Percentiles rank a stretch among this genome's conserved stretches.
Conservation (phyloP, 2,797 vertebrate genomes). For the Botia almorhae region DNA sequence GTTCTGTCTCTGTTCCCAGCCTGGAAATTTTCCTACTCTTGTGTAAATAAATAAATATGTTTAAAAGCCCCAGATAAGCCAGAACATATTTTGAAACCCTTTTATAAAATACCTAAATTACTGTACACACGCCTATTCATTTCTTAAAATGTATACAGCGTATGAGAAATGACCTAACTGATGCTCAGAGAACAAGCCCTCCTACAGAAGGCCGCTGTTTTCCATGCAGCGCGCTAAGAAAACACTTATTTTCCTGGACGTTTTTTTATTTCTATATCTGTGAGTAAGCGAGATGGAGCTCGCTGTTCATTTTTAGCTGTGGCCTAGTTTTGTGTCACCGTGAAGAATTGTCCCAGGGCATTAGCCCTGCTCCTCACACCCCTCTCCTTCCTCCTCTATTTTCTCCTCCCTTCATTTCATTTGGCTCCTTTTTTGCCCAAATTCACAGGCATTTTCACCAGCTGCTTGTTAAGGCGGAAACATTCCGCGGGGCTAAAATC, state of each 20-base stretch:
- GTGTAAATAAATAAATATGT: not conserved
- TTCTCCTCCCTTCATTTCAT: not conserved
- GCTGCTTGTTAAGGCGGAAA: not conserved
- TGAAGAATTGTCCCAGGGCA: constrained; percentile 52
- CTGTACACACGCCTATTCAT: no score
- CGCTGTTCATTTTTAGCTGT: constrained; percentile 53
- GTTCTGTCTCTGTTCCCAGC: no score
- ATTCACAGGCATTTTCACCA: constrained; percentile 12
- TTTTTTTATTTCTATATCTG: constrained; percentile 22
- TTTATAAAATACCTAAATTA: no score
- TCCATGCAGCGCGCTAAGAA: constrained; percentile 6
- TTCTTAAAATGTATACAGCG: no score
- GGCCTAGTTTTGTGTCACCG: constrained; percentile 55
- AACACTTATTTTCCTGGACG: constrained; percentile 41
- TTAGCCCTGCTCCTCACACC: constrained; percentile 39
- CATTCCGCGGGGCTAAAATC: not conserved
- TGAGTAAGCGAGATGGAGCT: constrained; percentile 40
- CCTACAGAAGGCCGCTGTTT: not conserved
- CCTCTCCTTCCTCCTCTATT: constrained; percentile 15
- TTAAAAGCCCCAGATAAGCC: no score
- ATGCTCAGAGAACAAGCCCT: not conserved
- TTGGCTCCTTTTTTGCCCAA: constrained; percentile 9
- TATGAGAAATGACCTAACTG: not conserved
- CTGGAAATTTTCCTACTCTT: no score
- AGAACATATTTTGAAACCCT: not conserved